Evolutionary conservation across 2,797 vertebrate species (phyloP).

Genomic region (Aythya fuligula): DNA sequence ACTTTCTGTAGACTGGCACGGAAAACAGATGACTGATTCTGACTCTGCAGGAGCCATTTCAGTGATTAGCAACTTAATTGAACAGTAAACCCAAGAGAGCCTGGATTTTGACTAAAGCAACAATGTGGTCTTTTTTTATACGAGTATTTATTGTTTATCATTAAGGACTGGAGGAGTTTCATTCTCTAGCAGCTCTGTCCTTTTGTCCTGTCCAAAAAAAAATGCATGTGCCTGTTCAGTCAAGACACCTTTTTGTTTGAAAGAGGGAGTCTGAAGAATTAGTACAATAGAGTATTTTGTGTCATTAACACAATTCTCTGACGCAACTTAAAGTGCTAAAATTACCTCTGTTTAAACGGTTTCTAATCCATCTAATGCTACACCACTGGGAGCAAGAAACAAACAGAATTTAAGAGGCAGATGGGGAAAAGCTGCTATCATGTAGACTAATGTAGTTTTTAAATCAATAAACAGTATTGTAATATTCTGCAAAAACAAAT

Average conservation of each 20-base stretch:
- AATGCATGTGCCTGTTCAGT: slow-evolving; percentile 82
- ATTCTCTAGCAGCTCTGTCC: slow-evolving; percentile 62
- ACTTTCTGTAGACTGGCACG: slow-evolving; percentile 95
- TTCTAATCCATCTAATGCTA: slow-evolving; percentile 73
- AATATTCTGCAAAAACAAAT: slow-evolving; percentile 73
- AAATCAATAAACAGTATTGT: slow-evolving; percentile 75
- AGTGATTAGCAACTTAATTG: slow-evolving; percentile 19
- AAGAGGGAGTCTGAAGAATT: slow-evolving; percentile 72
- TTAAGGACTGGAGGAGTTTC: slow-evolving; percentile 71
- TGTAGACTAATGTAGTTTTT: slow-evolving; percentile 75
- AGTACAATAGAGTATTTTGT: slow-evolving; percentile 65
- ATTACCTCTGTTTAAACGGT: slow-evolving; percentile 70
- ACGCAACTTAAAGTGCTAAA: slow-evolving; percentile 74
- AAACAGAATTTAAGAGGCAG: slow-evolving; percentile 64
- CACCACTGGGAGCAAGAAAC: slow-evolving; percentile 69
- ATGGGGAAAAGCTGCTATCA: slow-evolving; percentile 71
- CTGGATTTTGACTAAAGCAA: slow-evolving; percentile 58
- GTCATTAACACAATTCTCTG: slow-evolving; percentile 72
- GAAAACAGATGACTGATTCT: slow-evolving; percentile 92
- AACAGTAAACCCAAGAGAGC: slow-evolving; percentile 32
- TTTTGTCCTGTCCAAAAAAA: slow-evolving; percentile 67
- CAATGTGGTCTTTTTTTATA: slow-evolving; percentile 63
- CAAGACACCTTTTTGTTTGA: slow-evolving; percentile 76
- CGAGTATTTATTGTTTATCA: slow-evolving; percentile 82
- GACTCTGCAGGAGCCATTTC: not conserved